A percentile compares a stretch with the other conserved stretches of the same genome.
Evolutionary conservation across 2,113 vertebrate species (phyloP).

Genomic region (Hyperopisus bebe): DNA sequence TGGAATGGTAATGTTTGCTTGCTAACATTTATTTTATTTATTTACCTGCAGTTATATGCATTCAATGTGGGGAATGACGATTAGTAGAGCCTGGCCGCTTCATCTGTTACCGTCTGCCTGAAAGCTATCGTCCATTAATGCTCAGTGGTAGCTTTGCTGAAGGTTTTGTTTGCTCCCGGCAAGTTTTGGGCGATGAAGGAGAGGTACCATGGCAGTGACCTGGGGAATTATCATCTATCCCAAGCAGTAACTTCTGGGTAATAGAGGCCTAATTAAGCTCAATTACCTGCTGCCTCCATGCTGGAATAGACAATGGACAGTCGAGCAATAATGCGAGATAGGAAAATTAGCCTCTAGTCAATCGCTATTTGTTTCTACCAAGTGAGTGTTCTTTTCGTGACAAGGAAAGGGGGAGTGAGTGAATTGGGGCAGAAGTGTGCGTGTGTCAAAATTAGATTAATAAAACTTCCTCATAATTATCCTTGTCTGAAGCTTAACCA

Average conservation of each 20-base stretch:
- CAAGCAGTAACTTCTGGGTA: background rate
- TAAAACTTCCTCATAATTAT: background rate
- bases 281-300: constrained; percentile 13
- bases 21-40: constrained; percentile 3
- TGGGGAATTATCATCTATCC: background rate
- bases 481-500: background rate
- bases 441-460: background rate
- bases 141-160: background rate
- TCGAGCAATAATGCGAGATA: background rate
- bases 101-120: background rate
- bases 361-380: background rate
- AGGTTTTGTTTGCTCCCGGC: background rate
- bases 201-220: background rate
- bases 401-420: background rate
- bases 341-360: background rate
- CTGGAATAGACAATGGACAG: background rate
- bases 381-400: background rate
- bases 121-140: background rate
- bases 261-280: constrained; percentile 9
- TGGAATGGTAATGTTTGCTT: background rate
- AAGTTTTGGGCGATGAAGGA: background rate
- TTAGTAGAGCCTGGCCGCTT: background rate
- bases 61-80: background rate
- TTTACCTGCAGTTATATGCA: background rate
- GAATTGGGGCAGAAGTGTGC: background rate